Conservation (phyloP, 30 jellyfish, hydroid and myxozoan genomes). For the Hydractinia symbiolongicarpus region DNA sequence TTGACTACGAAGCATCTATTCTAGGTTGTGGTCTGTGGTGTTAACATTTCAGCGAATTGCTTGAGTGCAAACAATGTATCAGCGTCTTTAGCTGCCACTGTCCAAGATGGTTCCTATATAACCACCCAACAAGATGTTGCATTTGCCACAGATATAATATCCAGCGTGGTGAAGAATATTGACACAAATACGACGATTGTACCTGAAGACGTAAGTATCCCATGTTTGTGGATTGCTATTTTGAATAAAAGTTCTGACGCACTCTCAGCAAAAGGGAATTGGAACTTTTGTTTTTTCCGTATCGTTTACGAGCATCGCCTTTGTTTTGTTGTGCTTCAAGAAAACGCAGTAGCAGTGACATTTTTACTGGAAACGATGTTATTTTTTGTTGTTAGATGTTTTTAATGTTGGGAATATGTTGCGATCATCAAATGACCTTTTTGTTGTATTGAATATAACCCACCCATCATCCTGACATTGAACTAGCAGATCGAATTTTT, state of each 20-base stretch:
- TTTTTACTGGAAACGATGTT: too few species aligned
- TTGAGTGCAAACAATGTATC: not conserved
- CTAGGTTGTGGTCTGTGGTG: not conserved
- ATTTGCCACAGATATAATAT: not conserved
- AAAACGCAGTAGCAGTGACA: too few species aligned
- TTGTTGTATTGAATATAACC: too few species aligned
- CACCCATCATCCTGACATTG: not conserved
- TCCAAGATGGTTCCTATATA: not conserved
- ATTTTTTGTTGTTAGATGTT: too few species aligned
- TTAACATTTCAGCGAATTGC: not conserved
- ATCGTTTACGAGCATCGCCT: too few species aligned
- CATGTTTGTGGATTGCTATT: too few species aligned
- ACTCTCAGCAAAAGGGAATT: not conserved
- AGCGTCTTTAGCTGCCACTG: not conserved
- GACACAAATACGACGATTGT: not conserved
- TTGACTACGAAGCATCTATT: not conserved
- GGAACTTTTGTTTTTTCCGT: too few species aligned
- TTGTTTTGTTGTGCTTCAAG: too few species aligned
- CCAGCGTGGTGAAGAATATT: not conserved
- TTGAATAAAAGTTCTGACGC: too few species aligned
- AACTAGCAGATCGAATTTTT: not conserved
- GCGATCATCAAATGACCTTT: too few species aligned
- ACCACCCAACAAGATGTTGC: slow-evolving; percentile 8
- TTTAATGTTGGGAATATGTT: too few species aligned
- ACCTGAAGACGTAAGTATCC: too few species aligned